Conservation (phyloP, 2,113 vertebrate species). For the Sinocyclocheilus grahami region DNA sequence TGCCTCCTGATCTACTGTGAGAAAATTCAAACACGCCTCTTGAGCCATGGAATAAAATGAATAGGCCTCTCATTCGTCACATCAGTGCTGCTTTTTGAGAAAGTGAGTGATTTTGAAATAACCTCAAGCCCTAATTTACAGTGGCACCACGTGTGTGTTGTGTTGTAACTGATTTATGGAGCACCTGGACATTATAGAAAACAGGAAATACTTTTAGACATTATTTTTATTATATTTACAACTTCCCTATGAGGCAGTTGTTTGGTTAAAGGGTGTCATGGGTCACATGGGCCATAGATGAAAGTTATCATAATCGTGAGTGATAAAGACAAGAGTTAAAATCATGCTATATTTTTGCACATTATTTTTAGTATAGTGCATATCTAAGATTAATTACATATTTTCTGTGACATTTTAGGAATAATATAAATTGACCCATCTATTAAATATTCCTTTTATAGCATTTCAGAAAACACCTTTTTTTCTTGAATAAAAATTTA, state of each 20-base stretch:
- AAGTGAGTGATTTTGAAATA: constrained; percentile 17
- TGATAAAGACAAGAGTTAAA: background rate
- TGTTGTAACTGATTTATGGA: constrained; percentile 20
- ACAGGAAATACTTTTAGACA: constrained; percentile 6
- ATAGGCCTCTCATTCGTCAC: constrained; percentile 10
- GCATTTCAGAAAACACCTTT: background rate
- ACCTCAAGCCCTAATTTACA: constrained; percentile 15
- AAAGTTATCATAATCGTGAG: background rate
- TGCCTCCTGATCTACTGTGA: constrained; percentile 5
- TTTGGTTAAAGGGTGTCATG: background rate
- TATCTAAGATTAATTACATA: background rate
- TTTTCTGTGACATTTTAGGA: background rate
- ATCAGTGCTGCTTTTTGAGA: background rate
- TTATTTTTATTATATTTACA: constrained; percentile 2
- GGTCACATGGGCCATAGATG: background rate
- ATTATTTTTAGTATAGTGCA: background rate
- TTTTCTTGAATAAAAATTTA: background rate
- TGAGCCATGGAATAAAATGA: background rate
- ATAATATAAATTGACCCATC: background rate
- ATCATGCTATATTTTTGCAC: background rate
- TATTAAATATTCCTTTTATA: background rate
- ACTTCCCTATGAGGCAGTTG: background rate
- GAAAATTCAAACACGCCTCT: constrained; percentile 20
- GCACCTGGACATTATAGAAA: constrained; percentile 15
- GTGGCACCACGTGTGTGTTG: background rate